Base-by-base conservation (phyloP, 1,140 invertebrate species). In the Ctenoplectra terminalis region DNA sequence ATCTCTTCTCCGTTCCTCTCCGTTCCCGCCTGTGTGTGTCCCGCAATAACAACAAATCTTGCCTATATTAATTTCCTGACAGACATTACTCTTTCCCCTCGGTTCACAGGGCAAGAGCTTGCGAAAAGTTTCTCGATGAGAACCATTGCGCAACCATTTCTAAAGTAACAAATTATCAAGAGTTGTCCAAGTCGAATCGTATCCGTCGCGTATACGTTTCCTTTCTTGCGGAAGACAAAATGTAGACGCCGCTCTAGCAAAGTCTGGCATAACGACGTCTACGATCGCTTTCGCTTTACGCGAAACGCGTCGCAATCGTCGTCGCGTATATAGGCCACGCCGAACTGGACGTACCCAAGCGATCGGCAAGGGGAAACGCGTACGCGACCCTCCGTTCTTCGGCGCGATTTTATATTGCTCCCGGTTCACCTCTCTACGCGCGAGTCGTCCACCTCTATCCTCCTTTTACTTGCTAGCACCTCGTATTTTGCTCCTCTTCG, bases 1-100 rank as follows among this genome's bases (percentile, higher is more conserved):
- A 52, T 60, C 71, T 80, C 63, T 60, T 81, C 70, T 56, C 20
- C 71, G 37, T 52, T 67, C 5, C 66, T 63, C 40, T 60, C 54
- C 29, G 17, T 31, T 34, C 29, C 29, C 83, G 76, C 79, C 75
- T 82, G 78, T 61, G 60, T 29, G 60, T 61, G 60, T 85, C 87
- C 88, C 84, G 92, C 91, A 92, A 93, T 93, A 94, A 93, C 92
- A 93, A 93, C 92, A 93, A 93, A 94, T 94, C 92, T 93, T 90
- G 92, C 90, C 92, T 92, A 92, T 93, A 93, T 93, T 93, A 93
- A 94, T 93, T 93, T 90, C 92, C 89, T 92, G 92, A 91, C 92
- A 88, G 87, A 88, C 91, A 92, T 93, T 93, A 93, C 91, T 93
- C 92, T 37, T 40, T 50, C 11, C 43, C 43, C 13, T 89, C 87